Evolutionary conservation across 1,140 invertebrate genomes (phyloP).

Genomic region (Ericerus pela): DNA sequence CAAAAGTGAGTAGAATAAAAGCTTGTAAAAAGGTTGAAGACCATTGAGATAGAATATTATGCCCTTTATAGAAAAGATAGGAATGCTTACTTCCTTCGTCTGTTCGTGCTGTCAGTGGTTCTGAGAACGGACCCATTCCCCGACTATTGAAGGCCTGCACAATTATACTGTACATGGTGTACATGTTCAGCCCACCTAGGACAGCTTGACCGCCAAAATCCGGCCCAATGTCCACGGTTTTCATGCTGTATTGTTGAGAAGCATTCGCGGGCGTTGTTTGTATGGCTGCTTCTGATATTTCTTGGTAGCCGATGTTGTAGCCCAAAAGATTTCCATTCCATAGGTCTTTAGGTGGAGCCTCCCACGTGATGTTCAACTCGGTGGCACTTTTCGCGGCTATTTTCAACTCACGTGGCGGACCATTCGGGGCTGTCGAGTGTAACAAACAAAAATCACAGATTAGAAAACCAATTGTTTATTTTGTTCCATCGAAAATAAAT

Average conservation of each 20-base stretch:
- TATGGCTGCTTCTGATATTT: slow-evolving; percentile 20
- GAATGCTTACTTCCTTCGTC: slow-evolving; percentile 65
- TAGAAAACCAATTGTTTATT: no score
- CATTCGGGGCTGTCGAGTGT: slow-evolving; percentile 77
- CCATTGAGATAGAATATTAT: background rate
- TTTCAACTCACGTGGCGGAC: slow-evolving; percentile 65
- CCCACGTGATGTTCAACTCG: slow-evolving; percentile 75
- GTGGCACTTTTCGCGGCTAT: slow-evolving; percentile 78
- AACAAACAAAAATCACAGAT: background rate
- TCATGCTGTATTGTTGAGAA: slow-evolving; percentile 44
- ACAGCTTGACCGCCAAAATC: slow-evolving; percentile 48
- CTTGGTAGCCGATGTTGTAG: slow-evolving; percentile 83
- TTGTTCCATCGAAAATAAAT: no score
- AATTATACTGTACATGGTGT: slow-evolving; percentile 72
- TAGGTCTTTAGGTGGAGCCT: slow-evolving; percentile 66
- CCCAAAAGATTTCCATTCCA: slow-evolving; percentile 86
- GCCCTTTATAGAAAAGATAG: no score
- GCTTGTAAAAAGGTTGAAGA: background rate
- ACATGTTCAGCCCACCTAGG: slow-evolving; percentile 59
- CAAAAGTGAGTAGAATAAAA: no score
- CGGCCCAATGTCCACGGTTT: slow-evolving; percentile 46
- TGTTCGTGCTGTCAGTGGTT: slow-evolving; percentile 63
- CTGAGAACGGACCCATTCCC: slow-evolving; percentile 72
- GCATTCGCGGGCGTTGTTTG: slow-evolving; percentile 21
- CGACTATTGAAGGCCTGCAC: slow-evolving; percentile 86